Conservation (phyloP, 2,888 invertebrate genomes). For the Epinotia bilunana region DNA sequence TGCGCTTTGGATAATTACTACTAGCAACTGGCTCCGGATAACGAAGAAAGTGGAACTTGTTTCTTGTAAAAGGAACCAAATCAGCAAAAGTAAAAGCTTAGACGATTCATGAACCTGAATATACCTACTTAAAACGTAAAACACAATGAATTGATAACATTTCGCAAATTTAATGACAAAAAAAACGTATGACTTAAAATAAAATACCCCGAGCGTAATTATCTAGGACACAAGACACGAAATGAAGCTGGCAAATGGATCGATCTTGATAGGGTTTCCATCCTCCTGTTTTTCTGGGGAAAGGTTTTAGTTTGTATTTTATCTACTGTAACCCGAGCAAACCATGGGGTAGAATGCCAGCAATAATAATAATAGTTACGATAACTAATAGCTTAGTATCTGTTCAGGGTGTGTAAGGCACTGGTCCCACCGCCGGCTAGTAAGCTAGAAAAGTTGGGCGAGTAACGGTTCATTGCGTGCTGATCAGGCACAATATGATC, state of each 20-base stretch:
- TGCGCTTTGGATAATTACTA: background rate
- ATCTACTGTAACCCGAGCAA: background rate
- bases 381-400: background rate
- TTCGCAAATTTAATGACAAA: background rate
- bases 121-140: background rate
- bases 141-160: background rate
- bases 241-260: no score
- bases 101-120: background rate
- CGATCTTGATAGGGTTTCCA: background rate
- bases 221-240: no score
- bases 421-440: no score
- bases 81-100: background rate
- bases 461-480: no score
- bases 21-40: slow-evolving; percentile 7
- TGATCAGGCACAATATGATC: no score
- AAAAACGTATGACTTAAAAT: no score
- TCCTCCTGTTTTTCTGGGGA: background rate
- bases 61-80: slow-evolving; percentile 1
- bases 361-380: background rate
- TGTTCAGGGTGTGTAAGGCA: no score
- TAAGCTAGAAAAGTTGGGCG: no score
- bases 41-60: slow-evolving; percentile 20
- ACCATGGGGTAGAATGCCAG: background rate
- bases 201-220: no score
- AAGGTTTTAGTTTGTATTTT: background rate